Conservation (phyloP, 23 tunicate genomes). For the Clavelina lepadiformis region DNA sequence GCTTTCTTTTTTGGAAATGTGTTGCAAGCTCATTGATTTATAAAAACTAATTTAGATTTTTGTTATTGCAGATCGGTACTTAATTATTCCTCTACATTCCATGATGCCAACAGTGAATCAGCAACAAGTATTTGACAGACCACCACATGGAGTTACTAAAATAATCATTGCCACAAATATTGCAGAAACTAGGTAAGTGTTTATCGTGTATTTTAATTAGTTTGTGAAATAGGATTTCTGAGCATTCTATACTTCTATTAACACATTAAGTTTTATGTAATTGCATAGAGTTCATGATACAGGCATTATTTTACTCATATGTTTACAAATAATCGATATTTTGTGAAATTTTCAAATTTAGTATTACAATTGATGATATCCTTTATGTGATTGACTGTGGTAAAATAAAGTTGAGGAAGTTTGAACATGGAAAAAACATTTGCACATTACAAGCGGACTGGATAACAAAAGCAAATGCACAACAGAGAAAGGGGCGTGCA, state of each 20-base stretch:
- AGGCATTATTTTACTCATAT: too few relatives aligned
- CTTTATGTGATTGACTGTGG: conserved; percentile 86
- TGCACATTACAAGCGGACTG: conserved; percentile 45
- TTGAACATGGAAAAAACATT: conserved; percentile 49
- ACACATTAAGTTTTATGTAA: too few relatives aligned
- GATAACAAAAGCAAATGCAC: conserved; percentile 71
- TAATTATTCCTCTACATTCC: conserved; percentile 75
- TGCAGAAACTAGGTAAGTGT: conserved; percentile 56
- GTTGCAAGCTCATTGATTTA: too few relatives aligned
- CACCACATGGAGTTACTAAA: conserved; percentile 81
- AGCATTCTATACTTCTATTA: too few relatives aligned
- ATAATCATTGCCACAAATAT: conserved; percentile 91
- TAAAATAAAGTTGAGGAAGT: conserved; percentile 54
- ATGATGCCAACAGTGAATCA: conserved; percentile 80
- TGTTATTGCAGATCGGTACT: conserved; percentile 13
- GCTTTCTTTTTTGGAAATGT: too few relatives aligned
- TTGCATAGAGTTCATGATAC: too few relatives aligned
- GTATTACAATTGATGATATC: conserved; percentile 85
- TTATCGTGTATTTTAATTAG: neutral
- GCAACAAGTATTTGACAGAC: conserved; percentile 61
- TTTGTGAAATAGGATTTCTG: too few relatives aligned
- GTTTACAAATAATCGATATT: too few relatives aligned
- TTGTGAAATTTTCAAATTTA: too few relatives aligned
- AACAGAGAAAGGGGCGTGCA: conserved; percentile 74
- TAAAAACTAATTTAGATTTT: too few relatives aligned